Percentiles rank a stretch among this genome's conserved stretches.
Conservation (phyloP, 2,888 invertebrate genomes). For the Leuctra nigra region DNA sequence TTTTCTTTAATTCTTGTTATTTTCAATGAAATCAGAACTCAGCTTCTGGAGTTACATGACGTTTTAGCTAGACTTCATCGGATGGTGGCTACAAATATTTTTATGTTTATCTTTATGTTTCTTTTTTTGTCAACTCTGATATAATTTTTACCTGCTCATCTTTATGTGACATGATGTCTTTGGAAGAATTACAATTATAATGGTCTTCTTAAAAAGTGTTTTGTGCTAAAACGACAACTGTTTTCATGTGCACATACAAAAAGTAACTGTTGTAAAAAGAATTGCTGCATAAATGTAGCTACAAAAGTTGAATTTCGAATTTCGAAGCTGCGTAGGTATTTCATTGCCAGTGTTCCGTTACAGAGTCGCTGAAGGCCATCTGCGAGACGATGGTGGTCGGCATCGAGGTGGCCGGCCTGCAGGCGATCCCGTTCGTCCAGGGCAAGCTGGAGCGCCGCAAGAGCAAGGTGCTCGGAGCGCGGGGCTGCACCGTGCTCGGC, state of each 20-base stretch:
- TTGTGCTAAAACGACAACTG: background rate
- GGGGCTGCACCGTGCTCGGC: conserved; percentile 40
- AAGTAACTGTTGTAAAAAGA: background rate
- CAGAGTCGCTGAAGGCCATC: conserved; percentile 85
- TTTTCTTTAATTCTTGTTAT: too few relatives aligned
- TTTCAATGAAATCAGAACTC: too few relatives aligned
- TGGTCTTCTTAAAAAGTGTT: too few relatives aligned
- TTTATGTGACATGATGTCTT: too few relatives aligned
- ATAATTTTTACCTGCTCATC: too few relatives aligned
- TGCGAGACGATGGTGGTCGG: conserved; percentile 82
- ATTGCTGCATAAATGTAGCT: background rate
- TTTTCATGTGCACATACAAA: background rate
- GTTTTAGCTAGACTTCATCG: too few relatives aligned
- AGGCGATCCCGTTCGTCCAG: conserved; percentile 58
- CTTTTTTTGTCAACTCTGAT: too few relatives aligned
- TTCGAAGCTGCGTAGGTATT: too few relatives aligned
- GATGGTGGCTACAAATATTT: too few relatives aligned
- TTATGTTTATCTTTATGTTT: too few relatives aligned
- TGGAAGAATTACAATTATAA: too few relatives aligned
- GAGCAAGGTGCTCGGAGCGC: conserved; percentile 44
- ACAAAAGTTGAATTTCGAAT: background rate
- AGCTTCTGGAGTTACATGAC: too few relatives aligned
- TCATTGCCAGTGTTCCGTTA: conserved; percentile 32
- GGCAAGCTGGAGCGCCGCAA: conserved; percentile 66
- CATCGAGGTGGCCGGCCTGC: conserved; percentile 61